Evolutionary conservation across 1,140 invertebrate species (phyloP).

Genomic region (Aporrectodea caliginosa): DNA sequence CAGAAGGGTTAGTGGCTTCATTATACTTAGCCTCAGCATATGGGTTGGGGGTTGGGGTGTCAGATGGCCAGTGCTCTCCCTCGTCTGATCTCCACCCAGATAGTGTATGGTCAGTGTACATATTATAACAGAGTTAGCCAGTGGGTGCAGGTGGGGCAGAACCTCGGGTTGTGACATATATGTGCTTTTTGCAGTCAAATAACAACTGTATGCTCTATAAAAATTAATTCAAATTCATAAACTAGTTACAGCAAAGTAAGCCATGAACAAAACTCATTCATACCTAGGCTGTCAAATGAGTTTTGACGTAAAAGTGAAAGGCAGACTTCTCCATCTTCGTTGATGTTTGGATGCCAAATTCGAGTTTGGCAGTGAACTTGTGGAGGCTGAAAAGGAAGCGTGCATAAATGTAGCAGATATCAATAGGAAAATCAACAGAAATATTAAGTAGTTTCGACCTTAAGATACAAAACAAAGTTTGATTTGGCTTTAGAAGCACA

Average conservation of each 20-base stretch:
- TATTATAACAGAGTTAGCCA: background rate
- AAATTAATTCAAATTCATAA: no score
- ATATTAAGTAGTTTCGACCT: background rate
- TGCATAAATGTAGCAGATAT: conserved; percentile 9
- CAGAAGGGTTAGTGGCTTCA: background rate
- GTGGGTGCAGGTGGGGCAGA: no score
- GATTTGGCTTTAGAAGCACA: no score
- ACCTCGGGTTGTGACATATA: no score
- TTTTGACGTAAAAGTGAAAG: conserved; percentile 83
- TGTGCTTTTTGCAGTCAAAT: no score
- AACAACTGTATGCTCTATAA: no score
- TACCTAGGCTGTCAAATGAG: conserved; percentile 82
- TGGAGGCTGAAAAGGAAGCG: conserved; percentile 71
- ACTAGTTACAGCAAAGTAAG: conserved; percentile 3
- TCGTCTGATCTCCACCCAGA: no score
- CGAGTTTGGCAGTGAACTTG: conserved; percentile 83
- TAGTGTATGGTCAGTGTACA: no score
- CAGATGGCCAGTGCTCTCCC: background rate
- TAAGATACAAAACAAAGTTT: background rate
- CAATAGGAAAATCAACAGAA: background rate
- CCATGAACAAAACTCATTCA: background rate
- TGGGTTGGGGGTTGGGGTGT: background rate
- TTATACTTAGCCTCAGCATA: background rate
- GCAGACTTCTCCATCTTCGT: conserved; percentile 88
- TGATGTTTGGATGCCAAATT: conserved; percentile 95